Conservation (phyloP, 2,797 vertebrate species). For the Rousettus madagascariensis region DNA sequence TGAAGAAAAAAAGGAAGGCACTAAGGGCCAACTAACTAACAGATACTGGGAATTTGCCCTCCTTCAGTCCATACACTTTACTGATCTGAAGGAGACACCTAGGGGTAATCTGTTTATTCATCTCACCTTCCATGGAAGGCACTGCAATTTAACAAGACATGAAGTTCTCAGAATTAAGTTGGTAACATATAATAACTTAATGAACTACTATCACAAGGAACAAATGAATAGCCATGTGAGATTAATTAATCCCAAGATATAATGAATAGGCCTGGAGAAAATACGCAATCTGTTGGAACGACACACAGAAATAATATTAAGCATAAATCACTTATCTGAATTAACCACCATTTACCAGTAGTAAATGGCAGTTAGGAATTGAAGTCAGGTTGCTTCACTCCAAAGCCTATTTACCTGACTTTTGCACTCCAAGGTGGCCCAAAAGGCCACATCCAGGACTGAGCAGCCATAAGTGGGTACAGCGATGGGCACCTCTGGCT, state of each 20-base stretch:
- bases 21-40: neutral
- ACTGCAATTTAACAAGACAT: neutral
- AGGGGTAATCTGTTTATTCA: neutral
- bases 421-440: neutral
- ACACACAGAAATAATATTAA: neutral
- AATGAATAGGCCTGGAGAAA: neutral
- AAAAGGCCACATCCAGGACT: neutral
- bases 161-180: conserved; percentile 38
- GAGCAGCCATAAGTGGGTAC: neutral
- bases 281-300: neutral
- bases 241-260: neutral
- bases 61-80: neutral
- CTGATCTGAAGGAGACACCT: neutral
- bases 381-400: neutral
- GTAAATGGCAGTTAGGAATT: neutral
- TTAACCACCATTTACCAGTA: neutral
- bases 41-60: neutral
- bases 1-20: neutral
- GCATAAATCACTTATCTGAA: neutral
- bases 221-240: neutral
- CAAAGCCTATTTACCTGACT: neutral
- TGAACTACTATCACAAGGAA: neutral
- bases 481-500: neutral
- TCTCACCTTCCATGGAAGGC: neutral
- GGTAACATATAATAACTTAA: neutral